Conservation (phyloP, 2,888 invertebrate species). For the Drosophila suboccidentalis region DNA sequence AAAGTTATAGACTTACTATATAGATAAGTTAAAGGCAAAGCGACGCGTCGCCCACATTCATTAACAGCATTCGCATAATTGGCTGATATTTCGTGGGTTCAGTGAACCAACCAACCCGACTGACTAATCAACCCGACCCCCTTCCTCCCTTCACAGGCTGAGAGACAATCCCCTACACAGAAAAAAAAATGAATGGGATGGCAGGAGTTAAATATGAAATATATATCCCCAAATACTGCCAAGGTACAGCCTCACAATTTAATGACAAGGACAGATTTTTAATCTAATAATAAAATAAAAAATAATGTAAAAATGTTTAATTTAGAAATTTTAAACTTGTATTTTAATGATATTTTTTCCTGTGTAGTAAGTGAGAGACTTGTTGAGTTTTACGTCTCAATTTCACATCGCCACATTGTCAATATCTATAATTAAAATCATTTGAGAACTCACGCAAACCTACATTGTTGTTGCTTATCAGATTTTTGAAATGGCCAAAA, state of each 20-base stretch:
- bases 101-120: conserved; percentile 52
- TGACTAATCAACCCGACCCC: conserved; percentile 25
- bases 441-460: conserved; percentile 75
- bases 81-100: conserved; percentile 63
- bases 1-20: conserved; percentile 60
- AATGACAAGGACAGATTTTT: too few species aligned
- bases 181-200: too few species aligned
- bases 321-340: too few species aligned
- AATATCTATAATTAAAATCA: conserved; percentile 78
- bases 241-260: too few species aligned
- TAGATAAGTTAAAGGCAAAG: conserved; percentile 62
- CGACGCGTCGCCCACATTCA: conserved; percentile 73
- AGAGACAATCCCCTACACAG: conserved; percentile 52
- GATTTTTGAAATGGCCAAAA: conserved; percentile 9
- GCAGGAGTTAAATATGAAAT: too few species aligned
- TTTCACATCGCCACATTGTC: conserved; percentile 63
- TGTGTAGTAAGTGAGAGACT: conserved; percentile 13
- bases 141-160: background rate
- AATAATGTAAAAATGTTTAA: too few species aligned
- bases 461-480: conserved; percentile 10
- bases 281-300: too few species aligned
- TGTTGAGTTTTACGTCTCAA: conserved; percentile 67
- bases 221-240: too few species aligned
- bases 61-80: conserved; percentile 78
- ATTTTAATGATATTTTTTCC: background rate